A percentile compares a stretch with the other conserved stretches of the same genome.
These are phyloP conservation scores for Chironex yamaguchii DNA, from an alignment of 30 jellyfish, hydroid and myxozoan species.

Conservation along the genomic window DNA sequence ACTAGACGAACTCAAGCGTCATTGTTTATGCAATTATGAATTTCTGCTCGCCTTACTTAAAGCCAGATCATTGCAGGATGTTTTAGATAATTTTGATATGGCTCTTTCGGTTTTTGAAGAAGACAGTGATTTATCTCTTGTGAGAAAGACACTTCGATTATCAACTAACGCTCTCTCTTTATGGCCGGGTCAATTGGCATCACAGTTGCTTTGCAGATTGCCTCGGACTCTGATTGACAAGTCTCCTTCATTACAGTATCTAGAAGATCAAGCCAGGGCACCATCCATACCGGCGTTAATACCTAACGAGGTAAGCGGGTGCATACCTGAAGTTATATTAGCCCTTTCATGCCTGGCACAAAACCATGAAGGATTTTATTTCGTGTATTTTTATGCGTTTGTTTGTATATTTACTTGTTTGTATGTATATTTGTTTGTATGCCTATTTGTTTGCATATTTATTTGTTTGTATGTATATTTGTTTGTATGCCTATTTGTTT, in stretches of 20 bases:
- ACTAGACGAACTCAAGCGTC: slow-evolving; percentile 52
- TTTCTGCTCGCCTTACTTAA: slow-evolving; percentile 63
- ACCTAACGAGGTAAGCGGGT: slow-evolving; percentile 52
- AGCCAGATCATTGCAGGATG: slow-evolving; percentile 66
- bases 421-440: too few relatives aligned
- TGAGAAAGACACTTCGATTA: slow-evolving; percentile 58
- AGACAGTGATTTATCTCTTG: slow-evolving; percentile 56
- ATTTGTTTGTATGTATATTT: too few relatives aligned
- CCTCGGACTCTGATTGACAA: slow-evolving; percentile 7
- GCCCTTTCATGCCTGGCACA: too few relatives aligned
- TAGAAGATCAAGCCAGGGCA: slow-evolving; percentile 38
- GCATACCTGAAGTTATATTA: too few relatives aligned
- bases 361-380: too few relatives aligned
- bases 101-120: slow-evolving; percentile 62
- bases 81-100: slow-evolving; percentile 47
- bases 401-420: too few relatives aligned
- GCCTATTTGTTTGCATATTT: too few relatives aligned
- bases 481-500: too few relatives aligned
- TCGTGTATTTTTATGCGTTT: too few relatives aligned
- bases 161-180: slow-evolving; percentile 66
- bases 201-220: slow-evolving; percentile 69
- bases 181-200: slow-evolving; percentile 81
- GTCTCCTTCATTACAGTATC: slow-evolving; percentile 35
- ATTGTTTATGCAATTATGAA: slow-evolving; percentile 80
- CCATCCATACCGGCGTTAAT: slow-evolving; percentile 75